Evolutionary conservation across 2,797 vertebrate species (phyloP).

Genomic region (Bucorvus abyssinicus): DNA sequence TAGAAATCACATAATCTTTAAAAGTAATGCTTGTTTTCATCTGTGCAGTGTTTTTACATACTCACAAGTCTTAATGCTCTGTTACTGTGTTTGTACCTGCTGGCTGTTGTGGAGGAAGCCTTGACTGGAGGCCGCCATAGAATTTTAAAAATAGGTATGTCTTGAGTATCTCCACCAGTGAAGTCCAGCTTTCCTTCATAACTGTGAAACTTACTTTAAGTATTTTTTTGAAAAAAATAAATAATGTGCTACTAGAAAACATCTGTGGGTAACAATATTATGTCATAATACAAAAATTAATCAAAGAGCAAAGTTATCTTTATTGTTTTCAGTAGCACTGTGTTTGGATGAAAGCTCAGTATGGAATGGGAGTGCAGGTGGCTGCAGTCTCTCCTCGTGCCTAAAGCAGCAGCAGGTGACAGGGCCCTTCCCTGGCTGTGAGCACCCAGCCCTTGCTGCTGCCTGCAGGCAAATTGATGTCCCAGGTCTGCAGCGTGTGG

Average conservation of each 20-base stretch:
- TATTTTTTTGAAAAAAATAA: background rate
- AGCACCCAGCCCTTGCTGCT: background rate
- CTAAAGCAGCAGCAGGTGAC: background rate
- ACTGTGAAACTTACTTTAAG: background rate
- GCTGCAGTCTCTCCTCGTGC: background rate
- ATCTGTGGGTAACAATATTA: background rate
- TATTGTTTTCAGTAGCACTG: background rate
- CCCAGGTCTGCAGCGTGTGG: background rate
- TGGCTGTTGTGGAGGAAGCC: background rate
- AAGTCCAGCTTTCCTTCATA: background rate
- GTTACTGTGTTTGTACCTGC: background rate
- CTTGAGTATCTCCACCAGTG: background rate
- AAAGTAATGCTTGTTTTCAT: background rate
- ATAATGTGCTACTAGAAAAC: background rate
- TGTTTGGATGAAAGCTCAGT: background rate
- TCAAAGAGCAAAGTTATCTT: background rate
- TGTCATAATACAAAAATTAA: background rate
- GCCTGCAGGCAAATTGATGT: rapidly evolving
- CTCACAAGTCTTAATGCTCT: background rate
- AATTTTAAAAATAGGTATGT: background rate
- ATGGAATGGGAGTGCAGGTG: background rate
- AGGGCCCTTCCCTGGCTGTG: background rate
- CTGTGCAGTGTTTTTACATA: background rate
- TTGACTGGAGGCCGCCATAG: background rate
- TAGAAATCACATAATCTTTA: background rate